Evolutionary conservation across 2,888 invertebrate genomes (phyloP).

Genomic region (Poecilobothrus nobilitatus): DNA sequence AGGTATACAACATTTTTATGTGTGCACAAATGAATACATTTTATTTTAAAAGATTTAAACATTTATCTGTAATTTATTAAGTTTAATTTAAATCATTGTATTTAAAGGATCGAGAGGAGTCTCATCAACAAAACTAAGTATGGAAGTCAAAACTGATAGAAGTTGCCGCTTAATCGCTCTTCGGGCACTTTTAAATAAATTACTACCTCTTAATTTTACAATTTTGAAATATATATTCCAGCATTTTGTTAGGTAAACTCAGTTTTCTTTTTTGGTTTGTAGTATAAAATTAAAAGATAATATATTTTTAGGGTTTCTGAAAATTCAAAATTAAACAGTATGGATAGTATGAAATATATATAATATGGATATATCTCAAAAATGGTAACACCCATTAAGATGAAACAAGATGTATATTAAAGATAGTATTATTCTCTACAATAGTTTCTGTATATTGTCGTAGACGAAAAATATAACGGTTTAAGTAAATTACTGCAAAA

Average conservation of each 20-base stretch:
- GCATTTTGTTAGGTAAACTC: slow-evolving; percentile 78
- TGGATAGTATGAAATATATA: too few species aligned
- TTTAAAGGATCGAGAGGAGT: slow-evolving; percentile 51
- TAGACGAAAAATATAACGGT: too few species aligned
- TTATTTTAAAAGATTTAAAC: too few species aligned
- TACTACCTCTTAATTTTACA: slow-evolving; percentile 76
- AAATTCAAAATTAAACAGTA: slow-evolving; percentile 86
- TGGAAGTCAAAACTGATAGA: slow-evolving; percentile 67
- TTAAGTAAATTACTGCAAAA: too few species aligned
- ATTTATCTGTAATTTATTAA: too few species aligned
- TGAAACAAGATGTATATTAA: too few species aligned
- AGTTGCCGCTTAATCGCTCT: slow-evolving; percentile 79
- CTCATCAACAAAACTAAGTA: slow-evolving; percentile 55
- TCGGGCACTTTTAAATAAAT: slow-evolving; percentile 71
- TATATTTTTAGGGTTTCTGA: slow-evolving; percentile 71
- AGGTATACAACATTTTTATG: slow-evolving; percentile 47
- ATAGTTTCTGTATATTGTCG: too few species aligned
- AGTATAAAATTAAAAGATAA: too few species aligned
- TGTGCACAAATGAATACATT: too few species aligned
- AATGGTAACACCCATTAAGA: too few species aligned
- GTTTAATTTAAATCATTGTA: slow-evolving; percentile 14
- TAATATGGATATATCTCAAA: too few species aligned
- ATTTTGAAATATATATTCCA: slow-evolving; percentile 87
- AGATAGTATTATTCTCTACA: too few species aligned
- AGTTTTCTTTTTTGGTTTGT: neutral